Percentiles rank a stretch among this genome's conserved stretches.
Conservation (phyloP, 2,113 vertebrate genomes). For the Protobothrops flavoviridis region DNA sequence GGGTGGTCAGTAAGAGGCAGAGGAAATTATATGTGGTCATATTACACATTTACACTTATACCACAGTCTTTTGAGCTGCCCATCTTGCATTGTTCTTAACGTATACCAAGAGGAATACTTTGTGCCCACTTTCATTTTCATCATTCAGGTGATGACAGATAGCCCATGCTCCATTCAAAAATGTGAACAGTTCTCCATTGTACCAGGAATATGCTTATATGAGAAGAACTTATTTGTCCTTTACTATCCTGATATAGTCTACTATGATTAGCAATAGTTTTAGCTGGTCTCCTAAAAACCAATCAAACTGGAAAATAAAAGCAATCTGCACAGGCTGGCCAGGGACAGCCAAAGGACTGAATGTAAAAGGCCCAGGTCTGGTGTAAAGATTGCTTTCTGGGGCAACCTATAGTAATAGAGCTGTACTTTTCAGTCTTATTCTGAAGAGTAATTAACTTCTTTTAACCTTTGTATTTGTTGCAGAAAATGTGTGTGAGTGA, state of each 20-base stretch:
- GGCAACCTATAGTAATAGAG: slow-evolving; percentile 41
- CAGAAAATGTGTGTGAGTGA: neutral
- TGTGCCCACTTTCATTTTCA: neutral
- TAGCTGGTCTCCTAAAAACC: neutral
- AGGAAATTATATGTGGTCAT: neutral
- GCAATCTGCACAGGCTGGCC: neutral
- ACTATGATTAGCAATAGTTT: neutral
- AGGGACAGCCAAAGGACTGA: neutral
- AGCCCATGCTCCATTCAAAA: neutral
- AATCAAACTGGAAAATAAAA: neutral
- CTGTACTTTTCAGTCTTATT: slow-evolving; percentile 37
- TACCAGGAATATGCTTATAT: neutral
- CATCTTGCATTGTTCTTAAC: neutral
- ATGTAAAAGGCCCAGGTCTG: neutral
- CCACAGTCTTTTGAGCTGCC: neutral
- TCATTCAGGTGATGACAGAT: neutral
- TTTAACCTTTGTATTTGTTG: slow-evolving; percentile 31
- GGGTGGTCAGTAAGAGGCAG: neutral
- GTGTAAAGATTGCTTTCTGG: slow-evolving; percentile 48
- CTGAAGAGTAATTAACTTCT: slow-evolving; percentile 50
- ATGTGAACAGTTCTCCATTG: neutral
- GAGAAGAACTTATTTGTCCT: neutral
- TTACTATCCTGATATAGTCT: neutral
- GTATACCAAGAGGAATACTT: neutral
- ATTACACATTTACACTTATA: neutral